Conservation (phyloP, 1,140 invertebrate species). For the Drosophila suzukii region DNA sequence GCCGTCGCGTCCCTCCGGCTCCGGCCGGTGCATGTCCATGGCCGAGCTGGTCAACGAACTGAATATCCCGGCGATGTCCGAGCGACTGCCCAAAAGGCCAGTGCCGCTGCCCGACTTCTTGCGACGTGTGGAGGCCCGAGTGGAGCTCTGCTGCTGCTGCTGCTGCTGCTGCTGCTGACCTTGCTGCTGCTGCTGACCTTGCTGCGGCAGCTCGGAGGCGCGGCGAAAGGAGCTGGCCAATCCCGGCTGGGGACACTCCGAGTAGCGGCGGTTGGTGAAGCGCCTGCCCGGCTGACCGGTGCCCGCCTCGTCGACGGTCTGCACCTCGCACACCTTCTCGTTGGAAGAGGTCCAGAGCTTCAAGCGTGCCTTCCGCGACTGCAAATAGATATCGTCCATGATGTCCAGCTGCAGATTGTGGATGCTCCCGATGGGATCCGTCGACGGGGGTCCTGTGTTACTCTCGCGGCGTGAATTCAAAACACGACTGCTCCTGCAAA, state of each 20-base stretch:
- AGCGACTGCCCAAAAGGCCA: conserved; percentile 90
- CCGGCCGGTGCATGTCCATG: conserved; percentile 90
- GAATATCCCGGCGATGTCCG: conserved; percentile 89
- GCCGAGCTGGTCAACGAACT: conserved; percentile 89
- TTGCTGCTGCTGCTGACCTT: conserved; percentile 77
- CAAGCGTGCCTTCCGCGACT: conserved; percentile 90
- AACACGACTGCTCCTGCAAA: conserved; percentile 70
- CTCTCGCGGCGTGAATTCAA: conserved; percentile 79
- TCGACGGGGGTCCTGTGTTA: conserved; percentile 87
- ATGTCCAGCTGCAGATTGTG: conserved; percentile 93
- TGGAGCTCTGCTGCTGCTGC: conserved; percentile 69
- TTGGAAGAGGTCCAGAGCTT: conserved; percentile 92
- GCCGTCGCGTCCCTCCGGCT: conserved; percentile 73
- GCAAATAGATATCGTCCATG: conserved; percentile 92
- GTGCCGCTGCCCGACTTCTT: conserved; percentile 79
- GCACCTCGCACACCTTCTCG: conserved; percentile 92
- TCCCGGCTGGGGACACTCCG: conserved; percentile 87
- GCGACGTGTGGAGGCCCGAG: conserved; percentile 72
- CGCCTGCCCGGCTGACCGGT: conserved; percentile 85
- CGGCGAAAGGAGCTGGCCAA: conserved; percentile 86
- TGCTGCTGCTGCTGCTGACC: conserved; percentile 73
- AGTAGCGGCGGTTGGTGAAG: conserved; percentile 89
- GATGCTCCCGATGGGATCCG: conserved; percentile 89
- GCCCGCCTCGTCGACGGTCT: conserved; percentile 89
- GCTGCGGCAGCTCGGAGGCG: conserved; percentile 88